Percentiles rank a stretch among this genome's conserved stretches.
Conservation (phyloP, 2,888 invertebrate genomes). For the Aporophyla nigra region DNA sequence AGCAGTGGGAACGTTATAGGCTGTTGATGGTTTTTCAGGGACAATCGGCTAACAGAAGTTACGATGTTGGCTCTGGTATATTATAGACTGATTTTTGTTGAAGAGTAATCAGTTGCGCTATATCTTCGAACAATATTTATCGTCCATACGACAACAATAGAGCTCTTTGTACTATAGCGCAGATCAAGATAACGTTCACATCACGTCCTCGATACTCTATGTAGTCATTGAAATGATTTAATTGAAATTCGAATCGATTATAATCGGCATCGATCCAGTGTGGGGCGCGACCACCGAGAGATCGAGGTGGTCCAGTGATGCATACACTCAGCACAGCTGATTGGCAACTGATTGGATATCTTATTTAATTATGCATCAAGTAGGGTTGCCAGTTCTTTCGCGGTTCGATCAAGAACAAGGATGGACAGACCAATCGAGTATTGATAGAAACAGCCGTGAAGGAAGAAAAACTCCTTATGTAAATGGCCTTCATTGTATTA, state of each 20-base stretch:
- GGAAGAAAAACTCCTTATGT: background rate
- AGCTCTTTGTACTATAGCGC: conserved; percentile 35
- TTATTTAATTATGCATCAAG: conserved; percentile 5
- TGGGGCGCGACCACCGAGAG: background rate
- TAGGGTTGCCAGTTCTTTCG: background rate
- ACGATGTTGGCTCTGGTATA: background rate
- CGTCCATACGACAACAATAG: conserved; percentile 38
- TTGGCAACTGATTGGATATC: background rate
- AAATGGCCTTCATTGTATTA: background rate
- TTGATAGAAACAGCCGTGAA: too few relatives aligned
- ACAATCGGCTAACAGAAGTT: background rate
- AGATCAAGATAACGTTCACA: conserved; percentile 41
- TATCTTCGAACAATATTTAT: conserved; percentile 23
- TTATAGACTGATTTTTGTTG: background rate
- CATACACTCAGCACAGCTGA: background rate
- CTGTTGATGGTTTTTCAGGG: too few relatives aligned
- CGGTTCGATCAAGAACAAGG: background rate
- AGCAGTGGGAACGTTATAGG: too few relatives aligned
- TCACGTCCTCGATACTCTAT: conserved; percentile 27
- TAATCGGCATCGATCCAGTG: conserved; percentile 2
- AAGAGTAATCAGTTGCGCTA: conserved; percentile 12
- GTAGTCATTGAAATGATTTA: conserved; percentile 39
- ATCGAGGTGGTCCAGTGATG: background rate
- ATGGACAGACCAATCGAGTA: background rate
- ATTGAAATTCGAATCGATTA: conserved; percentile 47